Base-by-base conservation (phyloP, 2,888 invertebrate genomes). In the Drosophila tripunctata region DNA sequence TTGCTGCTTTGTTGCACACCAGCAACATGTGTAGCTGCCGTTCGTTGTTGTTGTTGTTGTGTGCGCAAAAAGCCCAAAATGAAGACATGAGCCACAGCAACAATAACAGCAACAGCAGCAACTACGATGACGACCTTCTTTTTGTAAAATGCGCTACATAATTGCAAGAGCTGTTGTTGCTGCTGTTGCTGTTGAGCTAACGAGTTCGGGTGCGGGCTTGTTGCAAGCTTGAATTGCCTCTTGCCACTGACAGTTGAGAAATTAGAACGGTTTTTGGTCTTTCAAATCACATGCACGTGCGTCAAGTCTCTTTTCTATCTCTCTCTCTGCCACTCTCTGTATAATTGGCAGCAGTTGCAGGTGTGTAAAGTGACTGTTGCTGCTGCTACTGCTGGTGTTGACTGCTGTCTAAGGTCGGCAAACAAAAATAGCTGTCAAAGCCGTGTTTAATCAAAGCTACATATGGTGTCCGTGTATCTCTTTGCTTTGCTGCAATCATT, bases 211-310 rank as follows among this genome's bases (percentile, higher is more conserved):
- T 58, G 57, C 44, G 33, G 47, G 35, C 44, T 58, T 58, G 55
- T 64, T 63, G 64, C 48, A 19, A 27, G 51, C 68, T 68, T 50
- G 38, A 64, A 68, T 70, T 71, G 62, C 67, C 74, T 63, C 77
- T 86, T 77, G 66, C 85, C 67, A 66, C 81, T 86, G 87, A 86
- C 81, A 81, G 84, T 83, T 86, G 84, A 80, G 84, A 86, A 86
- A 81, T 81, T 81, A 86, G 81, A 81, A 86, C 87, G 87, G 81
- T 86, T 79, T 78, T 84, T 78, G 75, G 67, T 75, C 72, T 67
- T 67, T 63, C 40, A 83, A 81, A 81, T 81, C 81, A 86, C 87
- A 81, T 86, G 87, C 81, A 86, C 81, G 87, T 86, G 81, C 60
- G 56, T 50, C 15, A 17, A 54, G 41, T 43, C 19, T 8, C 15